Conservation (phyloP, 2,797 vertebrate genomes). For the Lycodopsis pacificus region DNA sequence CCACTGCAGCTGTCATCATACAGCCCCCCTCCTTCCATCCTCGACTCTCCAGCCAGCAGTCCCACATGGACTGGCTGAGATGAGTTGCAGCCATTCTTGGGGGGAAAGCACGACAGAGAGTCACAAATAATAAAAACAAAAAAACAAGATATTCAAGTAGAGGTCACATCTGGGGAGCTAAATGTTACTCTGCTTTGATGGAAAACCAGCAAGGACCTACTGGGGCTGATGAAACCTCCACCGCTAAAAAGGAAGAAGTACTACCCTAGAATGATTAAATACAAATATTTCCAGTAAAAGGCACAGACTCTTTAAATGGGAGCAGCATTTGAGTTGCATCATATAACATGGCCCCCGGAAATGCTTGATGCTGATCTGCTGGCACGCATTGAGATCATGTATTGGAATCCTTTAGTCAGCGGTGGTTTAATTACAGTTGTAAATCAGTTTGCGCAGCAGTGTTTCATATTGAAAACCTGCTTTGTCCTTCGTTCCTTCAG, state of each 20-base stretch:
- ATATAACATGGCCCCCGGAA: background rate
- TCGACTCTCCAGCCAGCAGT: slow-evolving; percentile 41
- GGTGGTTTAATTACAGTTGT: slow-evolving; percentile 22
- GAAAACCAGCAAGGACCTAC: slow-evolving; percentile 54
- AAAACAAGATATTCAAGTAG: slow-evolving; percentile 63
- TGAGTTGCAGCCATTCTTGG: slow-evolving; percentile 51
- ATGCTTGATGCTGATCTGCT: slow-evolving; percentile 12
- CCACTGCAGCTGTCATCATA: slow-evolving; percentile 66
- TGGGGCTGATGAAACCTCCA: slow-evolving; percentile 24
- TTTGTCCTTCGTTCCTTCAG: background rate
- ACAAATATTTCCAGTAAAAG: slow-evolving; percentile 42
- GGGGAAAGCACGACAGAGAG: slow-evolving; percentile 53
- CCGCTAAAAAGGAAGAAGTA: slow-evolving; percentile 36
- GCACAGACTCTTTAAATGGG: slow-evolving; percentile 1
- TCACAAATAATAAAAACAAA: slow-evolving; percentile 64
- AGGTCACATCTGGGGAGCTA: slow-evolving; percentile 69
- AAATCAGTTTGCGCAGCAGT: slow-evolving; percentile 27
- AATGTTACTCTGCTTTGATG: slow-evolving; percentile 71
- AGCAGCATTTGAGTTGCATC: slow-evolving; percentile 21
- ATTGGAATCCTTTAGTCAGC: slow-evolving; percentile 5
- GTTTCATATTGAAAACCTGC: slow-evolving; percentile 29
- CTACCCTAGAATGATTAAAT: slow-evolving; percentile 17
- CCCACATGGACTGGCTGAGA: slow-evolving; percentile 50
- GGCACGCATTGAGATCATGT: background rate
- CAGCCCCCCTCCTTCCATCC: slow-evolving; percentile 53